Evolutionary conservation across 2,888 invertebrate genomes (phyloP), one percentile per base, ranked within the genome.

Genomic region (Hydrotaea cyrtoneurina): DNA sequence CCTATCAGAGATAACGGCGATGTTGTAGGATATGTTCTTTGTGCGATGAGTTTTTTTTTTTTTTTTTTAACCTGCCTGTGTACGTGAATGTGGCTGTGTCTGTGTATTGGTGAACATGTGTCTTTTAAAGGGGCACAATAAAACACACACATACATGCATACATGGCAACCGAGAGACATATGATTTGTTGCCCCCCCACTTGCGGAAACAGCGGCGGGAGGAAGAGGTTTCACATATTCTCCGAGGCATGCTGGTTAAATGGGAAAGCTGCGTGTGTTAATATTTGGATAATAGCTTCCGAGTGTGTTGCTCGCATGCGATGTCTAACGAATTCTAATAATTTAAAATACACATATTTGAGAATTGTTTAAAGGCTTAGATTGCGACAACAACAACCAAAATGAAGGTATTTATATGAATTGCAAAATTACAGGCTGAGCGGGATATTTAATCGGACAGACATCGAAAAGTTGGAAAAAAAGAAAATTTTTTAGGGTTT

Each of bases 211-310:
- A n/a, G 31, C 7, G 31, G 31, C 31, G 31, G 31, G 53, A 13
- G 17, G 26, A 59, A 64, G 69, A 3, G 26, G n/a, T 3, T n/a
- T 19, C 13, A 62, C 11, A 11, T 62, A 21, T 36, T 39, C 46
- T 69, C 8, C 4, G 59, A 73, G 26, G 13, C 75, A 59, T 23
- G 43, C 39, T 62, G 76, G 43, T 21, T 76, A 66, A 73, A 80
- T 80, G 76, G 19, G 26, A 80, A 66, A 80, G 76, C 19, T 80
- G 79, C 76, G 79, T 83, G 76, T 55, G 64, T 73, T 79, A 83
- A 76, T 83, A 50, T 79, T 71, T 23, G 57, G 73, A 21, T 83
- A 73, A 83, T 66, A 57, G 76, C 76, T 83, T 73, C 50, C 72
- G 57, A 62, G 36, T 74, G 57, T 69, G 57, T 77, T 69, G 13